These are phyloP conservation scores for Pycnomerus fuliginosus DNA, from an alignment of 2,888 invertebrate species.

Conservation along the genomic window DNA sequence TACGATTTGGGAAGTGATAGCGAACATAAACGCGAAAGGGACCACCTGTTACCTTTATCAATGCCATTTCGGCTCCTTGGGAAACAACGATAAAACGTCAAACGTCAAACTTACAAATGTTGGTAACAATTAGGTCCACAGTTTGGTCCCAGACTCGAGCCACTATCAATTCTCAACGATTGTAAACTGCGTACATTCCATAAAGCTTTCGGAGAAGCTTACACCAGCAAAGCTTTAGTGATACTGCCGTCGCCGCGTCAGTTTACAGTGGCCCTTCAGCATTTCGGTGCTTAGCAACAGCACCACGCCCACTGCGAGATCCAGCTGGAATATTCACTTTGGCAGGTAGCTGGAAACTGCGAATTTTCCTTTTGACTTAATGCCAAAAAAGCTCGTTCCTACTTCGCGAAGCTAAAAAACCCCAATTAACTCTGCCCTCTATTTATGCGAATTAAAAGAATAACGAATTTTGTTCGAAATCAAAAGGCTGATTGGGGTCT, in stretches of 20 bases:
- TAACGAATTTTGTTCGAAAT: no score
- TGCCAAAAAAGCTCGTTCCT: no score
- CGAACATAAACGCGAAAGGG: slow-evolving; percentile 7
- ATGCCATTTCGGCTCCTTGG: slow-evolving; percentile 12
- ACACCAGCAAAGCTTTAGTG: slow-evolving; percentile 37
- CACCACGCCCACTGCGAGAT: slow-evolving; percentile 43
- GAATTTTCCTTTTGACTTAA: no score
- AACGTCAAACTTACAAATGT: slow-evolving; percentile 20
- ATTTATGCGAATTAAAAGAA: no score
- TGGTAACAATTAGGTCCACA: slow-evolving; percentile 10
- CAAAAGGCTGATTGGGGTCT: no score
- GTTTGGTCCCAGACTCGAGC: slow-evolving; percentile 8
- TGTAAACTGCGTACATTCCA: slow-evolving; percentile 17
- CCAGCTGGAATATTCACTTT: slow-evolving; percentile 30
- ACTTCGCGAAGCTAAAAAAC: no score
- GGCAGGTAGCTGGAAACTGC: slow-evolving; percentile 25
- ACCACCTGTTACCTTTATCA: slow-evolving; percentile 33
- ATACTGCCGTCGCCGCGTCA: slow-evolving; percentile 44
- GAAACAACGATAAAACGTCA: slow-evolving; percentile 3
- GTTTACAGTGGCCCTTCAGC: slow-evolving; percentile 46
- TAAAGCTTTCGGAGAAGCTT: slow-evolving; percentile 22
- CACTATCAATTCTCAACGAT: slow-evolving; percentile 12
- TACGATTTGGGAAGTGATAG: slow-evolving; percentile 1
- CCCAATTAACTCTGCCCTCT: no score
- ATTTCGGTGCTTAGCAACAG: slow-evolving; percentile 48